phyloP scores from a whole-genome alignment of 2,888 invertebrate species.

The Lasioglossum calceatum region DNA sequence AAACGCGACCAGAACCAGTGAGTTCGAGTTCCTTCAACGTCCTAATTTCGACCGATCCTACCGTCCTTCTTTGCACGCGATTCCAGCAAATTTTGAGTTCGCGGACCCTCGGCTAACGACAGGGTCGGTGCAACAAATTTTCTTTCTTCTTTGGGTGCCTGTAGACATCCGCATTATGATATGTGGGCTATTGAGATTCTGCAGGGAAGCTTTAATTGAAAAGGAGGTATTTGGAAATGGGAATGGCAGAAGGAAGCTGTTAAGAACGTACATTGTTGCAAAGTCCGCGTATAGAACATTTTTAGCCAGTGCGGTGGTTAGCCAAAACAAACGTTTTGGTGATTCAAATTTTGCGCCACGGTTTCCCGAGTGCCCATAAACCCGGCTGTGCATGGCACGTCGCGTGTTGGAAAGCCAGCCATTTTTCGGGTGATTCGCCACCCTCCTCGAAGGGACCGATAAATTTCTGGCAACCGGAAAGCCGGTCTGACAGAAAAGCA shows the following conservation, averaged over 20 bases:
- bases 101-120: too few species aligned
- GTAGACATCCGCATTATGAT: not conserved
- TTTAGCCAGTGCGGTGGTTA: not conserved
- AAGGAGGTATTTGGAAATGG: too few species aligned
- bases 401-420: conserved; percentile 11
- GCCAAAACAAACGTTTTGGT: not conserved
- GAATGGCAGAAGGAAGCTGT: too few species aligned
- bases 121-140: too few species aligned
- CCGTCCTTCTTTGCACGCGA: too few species aligned
- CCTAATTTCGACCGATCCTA: too few species aligned
- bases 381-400: not conserved
- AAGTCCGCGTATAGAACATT: not conserved
- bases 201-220: too few species aligned
- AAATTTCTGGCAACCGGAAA: conserved; percentile 31
- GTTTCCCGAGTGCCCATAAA: not conserved
- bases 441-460: conserved; percentile 6
- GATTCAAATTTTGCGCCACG: not conserved
- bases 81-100: too few species aligned
- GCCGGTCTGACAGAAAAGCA: not conserved
- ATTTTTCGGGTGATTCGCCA: conserved; percentile 22
- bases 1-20: too few species aligned
- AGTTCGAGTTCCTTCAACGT: too few species aligned
- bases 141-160: too few species aligned
- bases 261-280: not conserved
- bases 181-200: too few species aligned